phyloP scores from a whole-genome alignment of 2,888 invertebrate species.

The Pseudanteris insignis region DNA sequence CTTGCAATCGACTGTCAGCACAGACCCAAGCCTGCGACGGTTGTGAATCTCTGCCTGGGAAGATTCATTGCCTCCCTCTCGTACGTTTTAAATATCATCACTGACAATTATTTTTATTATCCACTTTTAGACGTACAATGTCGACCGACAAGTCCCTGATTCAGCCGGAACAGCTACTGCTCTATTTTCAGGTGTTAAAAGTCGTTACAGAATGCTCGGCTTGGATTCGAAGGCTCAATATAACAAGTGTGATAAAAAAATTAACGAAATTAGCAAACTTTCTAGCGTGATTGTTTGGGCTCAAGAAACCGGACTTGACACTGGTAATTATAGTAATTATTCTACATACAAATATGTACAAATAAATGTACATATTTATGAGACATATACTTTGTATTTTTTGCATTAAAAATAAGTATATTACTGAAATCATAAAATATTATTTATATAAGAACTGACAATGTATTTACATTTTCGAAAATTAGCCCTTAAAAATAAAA shows the following conservation, averaged over 20 bases:
- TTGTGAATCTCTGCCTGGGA: too few relatives aligned
- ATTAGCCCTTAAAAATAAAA: too few relatives aligned
- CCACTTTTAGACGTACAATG: conserved; percentile 73
- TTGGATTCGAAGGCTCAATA: conserved; percentile 66
- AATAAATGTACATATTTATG: too few relatives aligned
- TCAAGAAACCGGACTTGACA: conserved; percentile 70
- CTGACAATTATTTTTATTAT: conserved; percentile 7
- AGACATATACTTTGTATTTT: too few relatives aligned
- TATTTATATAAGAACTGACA: conserved; percentile 3
- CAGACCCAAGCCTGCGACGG: too few relatives aligned
- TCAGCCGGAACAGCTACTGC: conserved; percentile 78
- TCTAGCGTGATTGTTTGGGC: conserved; percentile 71
- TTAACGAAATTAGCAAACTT: conserved; percentile 61
- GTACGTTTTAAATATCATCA: too few relatives aligned
- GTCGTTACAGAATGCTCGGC: conserved; percentile 70
- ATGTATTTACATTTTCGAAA: too few relatives aligned
- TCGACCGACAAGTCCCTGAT: conserved; percentile 76
- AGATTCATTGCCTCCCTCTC: too few relatives aligned
- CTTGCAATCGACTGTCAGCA: too few relatives aligned
- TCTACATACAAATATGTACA: too few relatives aligned
- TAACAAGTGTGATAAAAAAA: conserved; percentile 64
- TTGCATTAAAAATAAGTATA: conserved; percentile 2
- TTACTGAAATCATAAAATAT: conserved; percentile 8
- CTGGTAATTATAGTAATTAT: conserved; percentile 67
- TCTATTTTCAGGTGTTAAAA: conserved; percentile 73